phyloP scores from a whole-genome alignment of 2,888 invertebrate species.

The Thymelicus lineola region DNA sequence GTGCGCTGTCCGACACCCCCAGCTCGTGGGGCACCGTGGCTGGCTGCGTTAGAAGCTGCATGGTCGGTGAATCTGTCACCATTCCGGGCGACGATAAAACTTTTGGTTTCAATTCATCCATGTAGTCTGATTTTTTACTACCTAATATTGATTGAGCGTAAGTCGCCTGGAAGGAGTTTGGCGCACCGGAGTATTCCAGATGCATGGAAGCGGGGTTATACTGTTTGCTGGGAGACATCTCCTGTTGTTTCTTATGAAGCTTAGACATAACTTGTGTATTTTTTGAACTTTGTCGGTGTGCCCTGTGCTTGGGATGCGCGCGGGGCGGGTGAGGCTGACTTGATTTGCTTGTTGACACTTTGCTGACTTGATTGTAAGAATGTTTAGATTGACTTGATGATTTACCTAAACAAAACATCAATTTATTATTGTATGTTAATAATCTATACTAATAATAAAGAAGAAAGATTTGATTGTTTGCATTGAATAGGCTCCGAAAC shows the following conservation, averaged over 20 bases:
- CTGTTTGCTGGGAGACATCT: slow-evolving; percentile 65
- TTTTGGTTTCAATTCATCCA: slow-evolving; percentile 68
- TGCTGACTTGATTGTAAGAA: slow-evolving; percentile 83
- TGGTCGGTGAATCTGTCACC: slow-evolving; percentile 69
- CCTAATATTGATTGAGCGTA: slow-evolving; percentile 77
- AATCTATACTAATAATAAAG: no score
- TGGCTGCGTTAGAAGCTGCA: slow-evolving; percentile 73
- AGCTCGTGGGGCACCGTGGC: slow-evolving; percentile 69
- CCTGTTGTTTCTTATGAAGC: slow-evolving; percentile 67
- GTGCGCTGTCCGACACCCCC: slow-evolving; percentile 60
- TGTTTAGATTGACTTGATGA: slow-evolving; percentile 78
- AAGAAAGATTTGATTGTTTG: no score
- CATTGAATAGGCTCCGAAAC: no score
- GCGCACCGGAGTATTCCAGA: slow-evolving; percentile 69
- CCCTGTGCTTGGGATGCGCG: slow-evolving; percentile 59
- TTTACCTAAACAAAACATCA: slow-evolving; percentile 66
- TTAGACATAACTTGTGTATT: slow-evolving; percentile 49
- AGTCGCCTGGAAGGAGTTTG: slow-evolving; percentile 77
- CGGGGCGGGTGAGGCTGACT: slow-evolving; percentile 65
- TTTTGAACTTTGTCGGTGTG: slow-evolving; percentile 55
- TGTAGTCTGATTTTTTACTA: slow-evolving; percentile 67
- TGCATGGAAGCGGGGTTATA: slow-evolving; percentile 62
- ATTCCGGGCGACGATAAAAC: slow-evolving; percentile 64
- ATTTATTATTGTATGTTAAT: not conserved
- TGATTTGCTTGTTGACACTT: slow-evolving; percentile 81